Percentiles rank a stretch among this genome's conserved stretches.
These are phyloP conservation scores for Apis dorsata DNA, from an alignment of 1,140 invertebrate genomes.

Conservation along the genomic window DNA sequence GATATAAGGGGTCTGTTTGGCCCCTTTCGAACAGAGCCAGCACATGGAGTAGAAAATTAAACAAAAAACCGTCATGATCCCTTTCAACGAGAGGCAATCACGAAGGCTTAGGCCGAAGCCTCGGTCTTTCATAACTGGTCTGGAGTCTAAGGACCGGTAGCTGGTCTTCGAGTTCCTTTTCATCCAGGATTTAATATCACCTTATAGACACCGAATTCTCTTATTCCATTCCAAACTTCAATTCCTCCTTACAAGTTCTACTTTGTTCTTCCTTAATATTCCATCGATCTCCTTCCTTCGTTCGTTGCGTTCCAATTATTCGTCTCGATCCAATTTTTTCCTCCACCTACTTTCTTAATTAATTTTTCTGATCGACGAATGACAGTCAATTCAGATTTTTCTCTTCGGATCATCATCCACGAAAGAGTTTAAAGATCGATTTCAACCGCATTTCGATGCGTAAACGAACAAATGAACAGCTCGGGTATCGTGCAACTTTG, in stretches of 20 bases:
- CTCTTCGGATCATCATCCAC: no score
- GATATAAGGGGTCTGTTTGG: neutral
- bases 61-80: conserved; percentile 67
- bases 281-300: neutral
- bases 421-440: no score
- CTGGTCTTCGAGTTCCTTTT: conserved; percentile 58
- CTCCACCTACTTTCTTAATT: no score
- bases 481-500: no score
- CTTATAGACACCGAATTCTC: conserved; percentile 53
- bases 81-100: conserved; percentile 67
- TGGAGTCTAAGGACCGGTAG: conserved; percentile 48
- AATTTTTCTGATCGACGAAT: no score
- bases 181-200: conserved; percentile 68
- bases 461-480: no score
- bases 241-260: neutral
- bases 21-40: conserved; percentile 8
- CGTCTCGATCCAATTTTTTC: no score
- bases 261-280: conserved; percentile 37
- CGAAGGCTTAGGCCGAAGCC: conserved; percentile 53
- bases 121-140: conserved; percentile 53
- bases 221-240: conserved; percentile 42
- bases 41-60: conserved; percentile 62
- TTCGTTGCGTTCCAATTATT: no score
- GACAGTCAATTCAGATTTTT: no score
- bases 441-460: no score